Base-by-base conservation (phyloP, 2,888 invertebrate species). In the Nomada fucata region DNA sequence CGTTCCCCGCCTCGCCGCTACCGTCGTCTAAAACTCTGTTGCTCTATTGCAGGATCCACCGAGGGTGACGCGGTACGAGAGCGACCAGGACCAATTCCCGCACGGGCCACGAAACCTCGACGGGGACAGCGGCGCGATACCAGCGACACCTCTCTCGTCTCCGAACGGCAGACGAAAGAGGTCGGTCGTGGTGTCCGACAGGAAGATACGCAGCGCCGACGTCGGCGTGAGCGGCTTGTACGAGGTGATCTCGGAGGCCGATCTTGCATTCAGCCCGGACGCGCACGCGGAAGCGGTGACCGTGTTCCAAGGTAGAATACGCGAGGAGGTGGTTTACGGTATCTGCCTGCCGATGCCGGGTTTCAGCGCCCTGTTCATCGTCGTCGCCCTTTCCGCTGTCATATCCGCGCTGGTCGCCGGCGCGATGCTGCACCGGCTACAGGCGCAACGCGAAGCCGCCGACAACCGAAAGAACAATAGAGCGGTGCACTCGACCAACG, bases 171-270 rank as follows among this genome's bases (percentile, higher is more conserved):
- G 97, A 44, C 95, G 96, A 67, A 95, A 95, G 53, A 95, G 97
- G 5, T 96, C 96, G 1, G 94, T 96, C 77, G 95, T 95, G 4
- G 95, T 96, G 18, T 95, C 96, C 7, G 96, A 96, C 91, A 95
- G 97, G 18, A 97, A 97, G 91, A 96, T 95, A 1, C 95, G 97
- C 70, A 97, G 97, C 83, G 97, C 97, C 2, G 98, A 98, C 91
- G 97, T 98, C 1, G 98, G 98, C 9, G 98, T 98, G 1, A 97
- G 97, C 85, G 97, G 98, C 0, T 95, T 98, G 29, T 98, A 98
- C 93, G 97, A 98, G 87, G 97, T 98, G 64, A 97, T 98, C 76
- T 98, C 98, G 4, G 97, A 98, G 93, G 97, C 98, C 1, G 98
- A 98, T 93, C 94, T 98, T 57, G 98, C 97, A 53, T 98, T 98